Evolutionary conservation across 2,113 vertebrate genomes (phyloP), one percentile per base, ranked within the genome.

Genomic region (Bos javanicus): DNA sequence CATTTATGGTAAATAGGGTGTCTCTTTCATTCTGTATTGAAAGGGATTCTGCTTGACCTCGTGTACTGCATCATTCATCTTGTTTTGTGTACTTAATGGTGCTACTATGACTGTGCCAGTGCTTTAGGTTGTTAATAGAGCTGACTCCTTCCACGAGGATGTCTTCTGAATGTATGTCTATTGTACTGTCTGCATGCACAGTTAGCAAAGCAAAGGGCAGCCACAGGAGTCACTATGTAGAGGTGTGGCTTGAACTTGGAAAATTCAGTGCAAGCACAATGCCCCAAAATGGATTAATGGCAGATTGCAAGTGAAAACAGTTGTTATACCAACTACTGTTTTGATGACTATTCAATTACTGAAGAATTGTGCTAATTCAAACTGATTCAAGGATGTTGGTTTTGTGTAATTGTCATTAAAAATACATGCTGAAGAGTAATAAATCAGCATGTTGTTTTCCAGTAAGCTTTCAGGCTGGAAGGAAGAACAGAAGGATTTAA

Each of bases 111-210:
- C 83, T 97, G 48, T 89, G 83, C 91, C 16, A 82, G 62, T 92
- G 86, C 95, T 92, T 97, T 57, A 36, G 28, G 11, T 67, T 97
- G 94, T 89, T 94, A 96, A 94, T n/a, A 92, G 83, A 98, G 62
- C 52, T 76, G 6, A 93, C 98, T 8, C 46, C 84, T 59, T 74
- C 56, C 2, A 26, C 30, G 48, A 80, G 7, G 96, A 26, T 48
- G 95, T 16, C 86, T 97, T 90, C 57, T 21, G 88, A 74, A 48
- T 62, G 33, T 39, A 3, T 74, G n/a, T 91, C 54, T 0, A 8
- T 64, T 97, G 95, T 91, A 84, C 2, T 64, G 26, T 6, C 3
- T 93, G 26, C 59, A 81, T 74, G 88, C 11, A 50, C 50, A 43
- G 46, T 59, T 39, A 95, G 84, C 84, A 97, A 97, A 94, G 56